phyloP scores from a whole-genome alignment of 2,888 invertebrate species.

The Brachynemurus nebulosus region DNA sequence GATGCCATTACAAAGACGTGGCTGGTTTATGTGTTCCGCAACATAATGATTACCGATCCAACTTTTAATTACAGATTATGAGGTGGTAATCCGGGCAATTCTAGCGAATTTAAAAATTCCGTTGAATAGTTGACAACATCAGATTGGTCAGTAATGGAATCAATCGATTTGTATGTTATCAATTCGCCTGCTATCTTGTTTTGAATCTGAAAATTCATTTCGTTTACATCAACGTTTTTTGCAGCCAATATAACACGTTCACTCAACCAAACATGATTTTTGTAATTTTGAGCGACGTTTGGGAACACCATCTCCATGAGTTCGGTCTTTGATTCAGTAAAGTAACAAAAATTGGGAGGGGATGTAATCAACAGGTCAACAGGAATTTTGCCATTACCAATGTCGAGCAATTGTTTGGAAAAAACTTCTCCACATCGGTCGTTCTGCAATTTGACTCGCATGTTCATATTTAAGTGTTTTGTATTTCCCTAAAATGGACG shows the following conservation, averaged over 20 bases:
- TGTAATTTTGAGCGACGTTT: conserved; percentile 22
- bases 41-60: no score
- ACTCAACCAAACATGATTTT: no score
- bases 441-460: conserved; percentile 20
- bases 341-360: conserved; percentile 20
- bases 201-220: no score
- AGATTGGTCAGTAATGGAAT: conserved; percentile 19
- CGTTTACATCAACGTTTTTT: no score
- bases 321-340: conserved; percentile 19
- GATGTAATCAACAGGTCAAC: conserved; percentile 21
- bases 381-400: conserved; percentile 22
- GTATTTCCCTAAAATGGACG: conserved; percentile 13
- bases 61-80: no score
- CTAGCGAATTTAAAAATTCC: no score
- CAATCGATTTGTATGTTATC: conserved; percentile 21
- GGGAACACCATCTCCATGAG: conserved; percentile 24
- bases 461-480: conserved; percentile 18
- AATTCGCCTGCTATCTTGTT: no score
- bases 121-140: no score
- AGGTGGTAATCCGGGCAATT: no score
- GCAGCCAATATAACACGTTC: no score
- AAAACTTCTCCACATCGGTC: conserved; percentile 16
- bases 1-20: conserved; percentile 22
- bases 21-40: conserved; percentile 20
- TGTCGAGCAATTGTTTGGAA: conserved; percentile 21